A percentile compares a stretch with the other conserved stretches of the same genome.
phyloP scores from a whole-genome alignment of 2,797 vertebrate genomes.

The Helicolenus hilgendorfi region DNA sequence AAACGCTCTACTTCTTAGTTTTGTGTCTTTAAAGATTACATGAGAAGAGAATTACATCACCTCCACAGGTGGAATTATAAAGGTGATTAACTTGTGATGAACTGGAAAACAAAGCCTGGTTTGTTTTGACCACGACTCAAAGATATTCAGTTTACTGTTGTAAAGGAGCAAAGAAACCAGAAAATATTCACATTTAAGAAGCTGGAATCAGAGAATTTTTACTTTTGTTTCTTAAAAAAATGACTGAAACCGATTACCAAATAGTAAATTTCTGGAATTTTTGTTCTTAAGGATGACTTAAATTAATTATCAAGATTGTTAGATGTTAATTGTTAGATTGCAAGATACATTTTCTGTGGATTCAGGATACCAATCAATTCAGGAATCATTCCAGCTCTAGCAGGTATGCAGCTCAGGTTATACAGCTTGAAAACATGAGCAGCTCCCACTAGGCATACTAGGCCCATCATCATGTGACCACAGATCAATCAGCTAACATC shows the following conservation, averaged over 20 bases:
- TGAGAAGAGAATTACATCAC: not conserved
- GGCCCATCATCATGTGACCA: not conserved
- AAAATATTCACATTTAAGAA: not conserved
- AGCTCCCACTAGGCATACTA: not conserved
- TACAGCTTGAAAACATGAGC: constrained; percentile 2
- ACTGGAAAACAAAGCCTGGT: not conserved
- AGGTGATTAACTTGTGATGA: not conserved
- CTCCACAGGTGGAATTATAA: not conserved
- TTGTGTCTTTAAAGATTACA: not conserved
- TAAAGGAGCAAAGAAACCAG: not conserved
- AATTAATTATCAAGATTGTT: not conserved
- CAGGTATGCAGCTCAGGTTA: not conserved
- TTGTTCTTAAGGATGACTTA: not conserved
- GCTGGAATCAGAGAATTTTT: too few species aligned
- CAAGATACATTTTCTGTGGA: not conserved
- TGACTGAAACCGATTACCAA: too few species aligned
- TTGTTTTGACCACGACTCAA: not conserved
- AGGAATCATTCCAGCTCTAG: not conserved
- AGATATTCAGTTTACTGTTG: not conserved
- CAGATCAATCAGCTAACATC: not conserved
- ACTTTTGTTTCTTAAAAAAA: too few species aligned
- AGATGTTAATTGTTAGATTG: too few species aligned
- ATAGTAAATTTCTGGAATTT: not conserved
- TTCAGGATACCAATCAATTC: not conserved
- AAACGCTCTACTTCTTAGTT: not conserved